Base-by-base conservation (phyloP, 1,140 invertebrate genomes). In the Pseudomyrmex cubaensis region DNA sequence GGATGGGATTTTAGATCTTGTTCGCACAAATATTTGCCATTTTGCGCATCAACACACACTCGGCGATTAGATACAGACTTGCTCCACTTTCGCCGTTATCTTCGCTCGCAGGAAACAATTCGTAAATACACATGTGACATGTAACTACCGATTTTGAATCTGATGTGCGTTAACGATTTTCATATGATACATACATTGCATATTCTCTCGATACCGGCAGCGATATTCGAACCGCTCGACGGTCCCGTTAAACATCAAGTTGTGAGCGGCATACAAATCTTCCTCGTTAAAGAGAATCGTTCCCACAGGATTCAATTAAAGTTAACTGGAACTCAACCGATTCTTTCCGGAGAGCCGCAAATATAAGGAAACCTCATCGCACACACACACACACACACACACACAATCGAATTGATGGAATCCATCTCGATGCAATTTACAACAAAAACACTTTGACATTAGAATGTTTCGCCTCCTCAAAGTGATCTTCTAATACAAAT, bases 271-370 rank as follows among this genome's bases (percentile, higher is more conserved):
- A 20, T 76, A 35, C 35, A 54, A 66, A 63, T 13, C 1, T 12
- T 56, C 9, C 8, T 44, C 15, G n/a, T 13, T 35, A 35, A 35
- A 35, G 17, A 46, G 12, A 13, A 1, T 1, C 20, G 17, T 69
- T 54, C 22, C 8, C 52, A 67, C 12, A 20, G 52, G 4, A 2
- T 35, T 13, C 50, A 13, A 67, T 77, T 56, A 22, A 69, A 69
- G 44, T 57, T 57, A 69, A 78, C 20, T 54, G 67, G 8, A 9
- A 54, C 17, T n/a, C 25, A 35, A 52, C 2, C 46, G 35, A 78
- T 59, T 78, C 52, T 20, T 20, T 20, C n/a, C 63, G 10, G 10
- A 17, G 52, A 22, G 13, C 13, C 2, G 10, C 0, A 12, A 2
- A 61, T 2, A 10, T 20, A 10, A 61, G 57, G 2, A 10, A 12